A percentile compares a stretch with the other conserved stretches of the same genome.
Conservation (phyloP, 1,140 invertebrate genomes). For the Drosophila miranda region DNA sequence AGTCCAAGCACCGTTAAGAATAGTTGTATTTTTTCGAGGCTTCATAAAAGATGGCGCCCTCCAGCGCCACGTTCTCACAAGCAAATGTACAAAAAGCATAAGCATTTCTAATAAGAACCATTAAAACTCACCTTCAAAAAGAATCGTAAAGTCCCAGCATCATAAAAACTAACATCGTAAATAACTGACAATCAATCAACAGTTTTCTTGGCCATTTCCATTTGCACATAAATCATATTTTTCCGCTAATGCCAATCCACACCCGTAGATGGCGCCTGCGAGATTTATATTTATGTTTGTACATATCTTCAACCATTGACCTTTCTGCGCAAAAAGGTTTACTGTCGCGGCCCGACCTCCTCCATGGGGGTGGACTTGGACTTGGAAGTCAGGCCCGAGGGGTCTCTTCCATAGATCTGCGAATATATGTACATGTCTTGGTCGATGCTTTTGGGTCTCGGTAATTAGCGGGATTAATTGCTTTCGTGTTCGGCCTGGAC, state of each 20-base stretch:
- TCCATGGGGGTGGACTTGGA: conserved; percentile 33
- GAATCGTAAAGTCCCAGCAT: conserved; percentile 9
- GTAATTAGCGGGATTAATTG: conserved; percentile 71
- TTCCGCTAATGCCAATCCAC: conserved; percentile 13
- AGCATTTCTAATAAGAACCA: conserved; percentile 3
- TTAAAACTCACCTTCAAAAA: conserved; percentile 11
- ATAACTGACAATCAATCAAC: conserved; percentile 28
- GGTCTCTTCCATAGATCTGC: too few relatives aligned
- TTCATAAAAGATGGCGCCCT: not conserved
- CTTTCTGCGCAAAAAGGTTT: conserved; percentile 25
- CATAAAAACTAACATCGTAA: conserved; percentile 10
- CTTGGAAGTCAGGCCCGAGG: not conserved
- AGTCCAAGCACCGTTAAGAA: not conserved
- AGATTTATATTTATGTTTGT: conserved; percentile 41
- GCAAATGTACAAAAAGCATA: not conserved
- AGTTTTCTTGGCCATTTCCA: too few relatives aligned
- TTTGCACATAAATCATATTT: not conserved
- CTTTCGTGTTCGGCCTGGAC: conserved; percentile 58
- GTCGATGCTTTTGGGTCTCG: conserved; percentile 14
- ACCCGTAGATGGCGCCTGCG: conserved; percentile 33
- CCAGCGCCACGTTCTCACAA: too few relatives aligned
- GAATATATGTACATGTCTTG: not conserved
- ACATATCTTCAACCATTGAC: conserved; percentile 26
- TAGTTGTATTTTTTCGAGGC: not conserved
- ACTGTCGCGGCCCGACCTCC: conserved; percentile 11